Evolutionary conservation across 2,113 vertebrate species (phyloP), one percentile per base, ranked within the genome.

Genomic region (Argyrosomus japonicus): DNA sequence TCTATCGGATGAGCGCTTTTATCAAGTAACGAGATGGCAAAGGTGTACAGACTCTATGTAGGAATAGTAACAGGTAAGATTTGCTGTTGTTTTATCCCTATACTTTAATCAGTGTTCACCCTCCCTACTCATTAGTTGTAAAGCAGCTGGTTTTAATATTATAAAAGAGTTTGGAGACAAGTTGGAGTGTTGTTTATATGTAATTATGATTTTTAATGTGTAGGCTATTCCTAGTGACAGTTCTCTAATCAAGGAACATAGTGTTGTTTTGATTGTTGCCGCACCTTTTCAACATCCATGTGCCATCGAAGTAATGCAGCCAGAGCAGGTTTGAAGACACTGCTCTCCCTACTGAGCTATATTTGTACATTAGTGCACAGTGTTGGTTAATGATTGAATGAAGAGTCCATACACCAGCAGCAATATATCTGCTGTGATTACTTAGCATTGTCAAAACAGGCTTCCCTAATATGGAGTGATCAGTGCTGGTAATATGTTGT

Each of bases 21-120:
- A n/a, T 74, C 69, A 72, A 82, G 65, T 68, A 78, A 85, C 69
- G 88, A 93, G 70, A 94, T 94, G 93, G 90, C 89, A 57, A 85
- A 69, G 61, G 65, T 87, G 60, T 74, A 61, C 74, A 77, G 68
- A 70, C 74, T 93, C 54, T 93, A 40, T 80, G 64, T 88, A 9
- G 86, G 62, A 73, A 73, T 93, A 72, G 12, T 88, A 45, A 79
- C 91, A 83, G 93, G 93, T 94, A 91, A 84, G 87, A 45, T 67
- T 45, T 23, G 2, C 21, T 64, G 18, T 57, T 79, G 27, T 63
- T 75, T 58, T 47, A 4, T 21, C 7, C n/a, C n/a, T 54, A 9
- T 15, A 32, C 6, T 25, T 25, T 0, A 75, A n/a, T 64, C 29
- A 50, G 15, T 51, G n/a, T 19, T 61, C 32, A 63, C 14, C 11